These are phyloP conservation scores for Acleris sparsana DNA, from an alignment of 2,888 invertebrate species.

Conservation along the genomic window DNA sequence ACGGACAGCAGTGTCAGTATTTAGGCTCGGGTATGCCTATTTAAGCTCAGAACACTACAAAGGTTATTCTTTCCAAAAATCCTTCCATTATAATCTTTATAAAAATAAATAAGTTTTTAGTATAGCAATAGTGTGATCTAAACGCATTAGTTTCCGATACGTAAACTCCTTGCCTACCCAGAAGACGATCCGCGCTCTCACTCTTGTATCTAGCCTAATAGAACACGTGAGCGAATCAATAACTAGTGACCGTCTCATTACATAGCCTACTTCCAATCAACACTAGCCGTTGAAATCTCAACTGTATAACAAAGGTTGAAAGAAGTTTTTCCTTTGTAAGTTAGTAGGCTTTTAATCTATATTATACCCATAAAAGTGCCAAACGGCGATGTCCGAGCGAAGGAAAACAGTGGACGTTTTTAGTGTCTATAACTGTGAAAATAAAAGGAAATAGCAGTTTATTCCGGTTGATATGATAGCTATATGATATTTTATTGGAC, in stretches of 20 bases:
- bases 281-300: conserved; percentile 43
- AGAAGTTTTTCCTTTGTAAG: conserved; percentile 41
- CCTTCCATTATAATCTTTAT: too few relatives aligned
- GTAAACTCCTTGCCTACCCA: conserved; percentile 5
- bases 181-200: background rate
- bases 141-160: too few relatives aligned
- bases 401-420: conserved; percentile 66
- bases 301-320: conserved; percentile 43
- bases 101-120: too few relatives aligned
- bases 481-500: conserved; percentile 30
- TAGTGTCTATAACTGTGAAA: conserved; percentile 68
- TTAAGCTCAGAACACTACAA: too few relatives aligned
- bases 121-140: too few relatives aligned
- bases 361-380: conserved; percentile 47
- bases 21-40: too few relatives aligned
- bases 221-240: conserved; percentile 72
- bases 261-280: conserved; percentile 72
- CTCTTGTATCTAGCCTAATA: conserved; percentile 53
- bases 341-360: conserved; percentile 25
- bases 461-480: conserved; percentile 39
- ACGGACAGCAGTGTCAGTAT: too few relatives aligned
- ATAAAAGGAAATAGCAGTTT: conserved; percentile 54
- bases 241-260: conserved; percentile 81
- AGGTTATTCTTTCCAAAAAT: too few relatives aligned
- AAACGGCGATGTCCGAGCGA: conserved; percentile 62